Conservation (phyloP, 37 sponge, comb jelly and placozoan species). For the Oscarella lobularis region DNA sequence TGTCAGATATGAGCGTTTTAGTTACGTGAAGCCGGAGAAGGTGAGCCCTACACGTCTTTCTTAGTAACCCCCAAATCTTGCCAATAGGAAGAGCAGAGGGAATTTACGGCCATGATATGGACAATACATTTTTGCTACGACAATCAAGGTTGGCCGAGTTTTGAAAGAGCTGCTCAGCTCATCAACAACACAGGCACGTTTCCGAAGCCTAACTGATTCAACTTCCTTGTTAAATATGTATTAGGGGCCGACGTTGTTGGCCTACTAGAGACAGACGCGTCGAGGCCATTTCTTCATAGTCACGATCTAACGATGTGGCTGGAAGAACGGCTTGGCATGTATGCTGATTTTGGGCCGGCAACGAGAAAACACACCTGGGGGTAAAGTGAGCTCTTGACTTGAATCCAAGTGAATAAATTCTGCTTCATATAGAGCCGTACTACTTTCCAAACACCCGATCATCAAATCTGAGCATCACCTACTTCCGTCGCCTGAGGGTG, state of each 20-base stretch:
- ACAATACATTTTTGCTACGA: constrained; percentile 42
- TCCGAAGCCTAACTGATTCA: not conserved
- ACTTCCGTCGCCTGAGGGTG: constrained; percentile 37
- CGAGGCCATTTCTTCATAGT: constrained; percentile 31
- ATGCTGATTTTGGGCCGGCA: constrained; percentile 41
- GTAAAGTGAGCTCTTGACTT: too few species aligned
- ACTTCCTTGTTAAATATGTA: not conserved
- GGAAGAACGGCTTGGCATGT: constrained; percentile 32
- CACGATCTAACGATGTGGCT: constrained; percentile 35
- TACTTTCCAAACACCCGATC: constrained; percentile 47
- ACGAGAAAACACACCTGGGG: constrained; percentile 28
- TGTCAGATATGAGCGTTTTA: not conserved
- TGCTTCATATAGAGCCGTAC: constrained; percentile 9
- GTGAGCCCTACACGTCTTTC: too few species aligned
- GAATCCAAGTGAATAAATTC: not conserved
- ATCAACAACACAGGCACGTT: constrained; percentile 36
- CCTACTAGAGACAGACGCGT: constrained; percentile 33
- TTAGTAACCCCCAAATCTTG: not conserved
- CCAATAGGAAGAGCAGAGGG: constrained; percentile 27
- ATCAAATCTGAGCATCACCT: constrained; percentile 29
- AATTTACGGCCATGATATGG: constrained; percentile 50
- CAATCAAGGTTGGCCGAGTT: constrained; percentile 29
- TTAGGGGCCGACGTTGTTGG: constrained; percentile 54
- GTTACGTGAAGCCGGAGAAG: too few species aligned
- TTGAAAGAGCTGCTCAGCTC: constrained; percentile 33